phyloP scores from a whole-genome alignment of 2,113 vertebrate species.

The Oreochromis spilurus region DNA sequence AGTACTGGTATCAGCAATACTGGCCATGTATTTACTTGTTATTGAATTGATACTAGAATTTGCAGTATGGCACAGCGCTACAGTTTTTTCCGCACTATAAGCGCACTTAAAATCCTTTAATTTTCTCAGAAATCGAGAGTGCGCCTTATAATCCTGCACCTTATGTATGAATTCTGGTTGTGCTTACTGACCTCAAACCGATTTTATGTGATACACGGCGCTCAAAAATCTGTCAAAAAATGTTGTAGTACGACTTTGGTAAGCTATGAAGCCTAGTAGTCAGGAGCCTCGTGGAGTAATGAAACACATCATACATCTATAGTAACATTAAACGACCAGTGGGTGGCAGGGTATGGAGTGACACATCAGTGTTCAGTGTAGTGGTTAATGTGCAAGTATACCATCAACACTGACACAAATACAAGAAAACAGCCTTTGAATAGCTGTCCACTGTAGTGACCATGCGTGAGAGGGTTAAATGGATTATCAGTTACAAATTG shows the following conservation, averaged over 20 bases:
- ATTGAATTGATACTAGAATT: not conserved
- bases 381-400: not conserved
- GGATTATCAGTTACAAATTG: not conserved
- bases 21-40: not conserved
- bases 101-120: not conserved
- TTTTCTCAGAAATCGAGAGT: not conserved
- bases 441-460: not conserved
- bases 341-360: not conserved
- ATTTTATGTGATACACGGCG: not conserved
- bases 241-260: not conserved
- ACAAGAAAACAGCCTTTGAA: not conserved
- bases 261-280: not conserved
- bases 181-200: not conserved
- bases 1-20: not conserved
- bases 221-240: not conserved
- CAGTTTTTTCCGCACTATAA: not conserved
- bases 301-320: not conserved
- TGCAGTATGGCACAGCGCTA: not conserved
- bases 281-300: not conserved
- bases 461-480: not conserved
- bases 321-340: not conserved
- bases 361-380: not conserved
- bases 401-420: not conserved
- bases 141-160: not conserved
- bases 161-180: not conserved